Base-by-base conservation (phyloP, 2,888 invertebrate species). In the Urechis unicinctus region DNA sequence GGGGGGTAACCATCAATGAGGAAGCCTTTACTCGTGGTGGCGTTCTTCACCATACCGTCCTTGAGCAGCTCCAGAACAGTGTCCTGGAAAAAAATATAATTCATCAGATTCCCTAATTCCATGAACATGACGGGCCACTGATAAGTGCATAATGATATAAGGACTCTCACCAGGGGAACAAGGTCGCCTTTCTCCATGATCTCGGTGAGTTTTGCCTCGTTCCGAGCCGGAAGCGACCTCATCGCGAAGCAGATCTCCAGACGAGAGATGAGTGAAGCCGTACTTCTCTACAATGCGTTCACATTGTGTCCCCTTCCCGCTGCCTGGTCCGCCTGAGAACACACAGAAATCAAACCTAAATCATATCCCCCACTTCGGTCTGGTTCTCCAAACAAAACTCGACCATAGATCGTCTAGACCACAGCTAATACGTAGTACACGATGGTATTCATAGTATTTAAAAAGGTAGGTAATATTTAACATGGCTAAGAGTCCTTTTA, bases 291-390 rank as follows among this genome's bases (percentile, higher is more conserved):
- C 91, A 72, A 96, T 91, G 75, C 84, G 87, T 65, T 88, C 91
- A 81, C 95, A 95, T 80, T 95, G 94, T 2, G 95, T 96, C 42
- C 95, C 95, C 79, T 96, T 96, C 59, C 96, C 91, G 42, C 91
- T 92, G 1, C 95, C 96, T 0, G 95, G 95, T 0, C 96, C 95
- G 53, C 95, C 95, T 78, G 72, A 5, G 36, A 22, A 30, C 26
- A 42, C 28, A 31, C 28, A 6, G 22, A 51, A 22, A 13, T 6
- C 4, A 21, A 42, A 17, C 6, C 9, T 17, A 28, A 48, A 13
- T 5, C 9, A 9, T n/a, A 36, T 13, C 41, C 9, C n/a, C 41
- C 9, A 13, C 9, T 9, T n/a, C 41, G 9, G 41, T n/a, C 41
- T 36, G n/a, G 41, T 13, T 36, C 9, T 36, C 41, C n/a, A n/a